phyloP scores from a whole-genome alignment of 2,888 invertebrate genomes.

The Cremastobaeus sp. region DNA sequence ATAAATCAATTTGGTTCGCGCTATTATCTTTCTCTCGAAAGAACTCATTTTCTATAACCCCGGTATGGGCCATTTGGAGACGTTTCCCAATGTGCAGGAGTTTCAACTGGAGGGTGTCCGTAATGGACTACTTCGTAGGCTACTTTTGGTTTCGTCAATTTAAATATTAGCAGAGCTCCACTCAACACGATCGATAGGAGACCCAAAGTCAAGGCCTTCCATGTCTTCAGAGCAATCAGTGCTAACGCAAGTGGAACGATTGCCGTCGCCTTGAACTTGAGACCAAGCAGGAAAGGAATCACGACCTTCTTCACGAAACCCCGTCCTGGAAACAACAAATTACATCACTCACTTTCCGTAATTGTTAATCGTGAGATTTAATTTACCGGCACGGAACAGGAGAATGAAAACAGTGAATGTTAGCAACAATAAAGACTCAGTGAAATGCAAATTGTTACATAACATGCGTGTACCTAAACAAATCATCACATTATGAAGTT shows the following conservation, averaged over 20 bases:
- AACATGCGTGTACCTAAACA: not conserved
- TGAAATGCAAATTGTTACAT: constrained; percentile 29
- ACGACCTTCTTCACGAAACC: constrained; percentile 90
- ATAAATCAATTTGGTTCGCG: constrained; percentile 63
- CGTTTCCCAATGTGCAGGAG: constrained; percentile 78
- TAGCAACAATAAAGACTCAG: constrained; percentile 13
- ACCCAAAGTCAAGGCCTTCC: constrained; percentile 92
- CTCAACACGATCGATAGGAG: constrained; percentile 90
- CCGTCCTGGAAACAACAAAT: constrained; percentile 81
- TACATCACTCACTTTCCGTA: constrained; percentile 21
- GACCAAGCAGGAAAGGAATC: constrained; percentile 90
- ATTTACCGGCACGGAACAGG: not conserved
- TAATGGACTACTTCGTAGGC: constrained; percentile 93
- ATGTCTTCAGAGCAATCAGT: constrained; percentile 91
- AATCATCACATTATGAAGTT: not conserved
- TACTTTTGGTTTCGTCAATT: constrained; percentile 91
- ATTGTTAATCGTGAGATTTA: constrained; percentile 3
- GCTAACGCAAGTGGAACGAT: constrained; percentile 89
- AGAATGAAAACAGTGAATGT: constrained; percentile 31
- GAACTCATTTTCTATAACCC: constrained; percentile 72
- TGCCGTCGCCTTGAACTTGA: constrained; percentile 92
- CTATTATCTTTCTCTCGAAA: constrained; percentile 54
- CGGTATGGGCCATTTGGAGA: constrained; percentile 75
- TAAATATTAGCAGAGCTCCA: constrained; percentile 91
- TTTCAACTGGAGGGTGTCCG: constrained; percentile 85